These are phyloP conservation scores for Cydia strobilella DNA, from an alignment of 1,140 invertebrate species.

Conservation along the genomic window DNA sequence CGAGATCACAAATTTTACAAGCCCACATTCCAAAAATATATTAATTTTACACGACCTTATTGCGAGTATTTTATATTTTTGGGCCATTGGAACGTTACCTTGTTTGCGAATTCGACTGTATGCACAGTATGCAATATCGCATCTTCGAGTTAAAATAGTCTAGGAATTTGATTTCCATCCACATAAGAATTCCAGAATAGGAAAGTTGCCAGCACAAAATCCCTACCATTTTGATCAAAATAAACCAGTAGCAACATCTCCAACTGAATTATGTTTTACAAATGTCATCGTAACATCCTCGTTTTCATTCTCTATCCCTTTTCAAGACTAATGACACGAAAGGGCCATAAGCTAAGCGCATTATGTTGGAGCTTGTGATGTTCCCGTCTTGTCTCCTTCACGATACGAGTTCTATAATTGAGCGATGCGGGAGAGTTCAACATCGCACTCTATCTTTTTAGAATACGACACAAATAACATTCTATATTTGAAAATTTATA, in stretches of 20 bases:
- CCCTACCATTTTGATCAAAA: conserved; percentile 21
- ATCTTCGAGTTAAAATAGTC: background rate
- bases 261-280: conserved; percentile 50
- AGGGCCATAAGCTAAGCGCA: conserved; percentile 51
- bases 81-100: too few species aligned
- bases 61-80: too few species aligned
- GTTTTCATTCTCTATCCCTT: conserved; percentile 49
- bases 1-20: too few species aligned
- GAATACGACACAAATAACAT: conserved; percentile 80
- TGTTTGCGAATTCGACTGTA: too few species aligned
- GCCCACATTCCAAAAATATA: too few species aligned
- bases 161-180: background rate
- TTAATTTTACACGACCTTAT: too few species aligned
- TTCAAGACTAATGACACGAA: conserved; percentile 34
- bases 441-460: conserved; percentile 79
- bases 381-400: conserved; percentile 54
- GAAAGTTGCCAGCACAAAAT: conserved; percentile 12
- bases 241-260: conserved; percentile 16
- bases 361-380: conserved; percentile 43
- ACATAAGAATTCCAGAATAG: background rate
- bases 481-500: conserved; percentile 79
- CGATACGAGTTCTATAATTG: conserved; percentile 77
- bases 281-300: conserved; percentile 56
- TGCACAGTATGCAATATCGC: too few species aligned
- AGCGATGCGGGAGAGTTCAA: conserved; percentile 79